Evolutionary conservation across 2,113 vertebrate genomes (phyloP), one percentile per base, ranked within the genome.

Genomic region (Lipotes vexillifer): DNA sequence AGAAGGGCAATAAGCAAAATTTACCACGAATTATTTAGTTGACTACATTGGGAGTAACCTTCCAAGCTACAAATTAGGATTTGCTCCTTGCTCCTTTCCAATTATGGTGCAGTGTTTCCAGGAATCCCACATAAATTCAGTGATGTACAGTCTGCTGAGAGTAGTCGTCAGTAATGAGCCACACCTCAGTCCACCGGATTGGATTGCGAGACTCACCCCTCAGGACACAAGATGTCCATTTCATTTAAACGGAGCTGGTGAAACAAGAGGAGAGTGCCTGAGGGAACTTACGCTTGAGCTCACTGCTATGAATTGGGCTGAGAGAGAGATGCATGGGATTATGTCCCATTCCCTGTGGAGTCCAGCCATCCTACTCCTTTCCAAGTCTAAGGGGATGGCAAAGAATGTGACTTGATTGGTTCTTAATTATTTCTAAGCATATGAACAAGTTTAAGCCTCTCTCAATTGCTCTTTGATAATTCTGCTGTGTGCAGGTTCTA

Each of bases 1-100:
- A 92, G 63, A 98, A 97, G 63, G 61, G 12, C 96, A 69, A 97
- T 59, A 96, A 88, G 88, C 59, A 88, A 96, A 98, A 96, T 65
- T 84, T 83, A 92, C 5, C 68, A 38, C 41, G 78, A 88, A 84
- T 84, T 78, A 77, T 65, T 95, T 88, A 72, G 82, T 68, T 85
- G 41, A 88, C 90, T 96, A 92, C 52, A 23, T 85, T 96, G 93
- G 90, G 25, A 94, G 88, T 36, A 61, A 14, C 72, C 93, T 97
- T 93, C 9, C 44, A 96, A 96, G 57, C 94, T 97, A 96, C 65
- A 63, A 96, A 89, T 71, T 95, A 88, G 44, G 27, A 38, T 91
- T 49, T 23, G 83, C 31, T 65, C 18, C 18, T 83, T 69, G 0
- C 6, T 94, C 41, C 94, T 12, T 74, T 93, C 44, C 13, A 33